These are phyloP conservation scores for Hirtodrosophila histrioides DNA, from an alignment of 2,888 invertebrate species.

Conservation along the genomic window DNA sequence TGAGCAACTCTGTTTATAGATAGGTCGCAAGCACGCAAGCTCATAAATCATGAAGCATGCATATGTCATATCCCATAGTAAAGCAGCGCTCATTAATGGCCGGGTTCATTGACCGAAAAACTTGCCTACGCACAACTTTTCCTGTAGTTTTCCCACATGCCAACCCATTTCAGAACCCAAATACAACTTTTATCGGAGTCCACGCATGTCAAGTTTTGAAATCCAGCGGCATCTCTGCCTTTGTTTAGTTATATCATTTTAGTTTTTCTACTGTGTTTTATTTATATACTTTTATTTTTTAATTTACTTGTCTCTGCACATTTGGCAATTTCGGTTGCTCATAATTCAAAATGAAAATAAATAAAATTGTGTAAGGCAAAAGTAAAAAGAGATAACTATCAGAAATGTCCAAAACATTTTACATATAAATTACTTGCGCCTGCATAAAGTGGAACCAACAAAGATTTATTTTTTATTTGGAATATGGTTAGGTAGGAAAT, in stretches of 20 bases:
- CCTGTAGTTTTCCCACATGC: constrained; percentile 26
- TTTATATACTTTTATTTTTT: constrained; percentile 53
- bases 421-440: constrained; percentile 70
- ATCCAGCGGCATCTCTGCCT: constrained; percentile 25
- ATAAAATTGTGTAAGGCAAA: constrained; percentile 37
- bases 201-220: constrained; percentile 60
- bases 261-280: constrained; percentile 29
- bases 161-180: constrained; percentile 31
- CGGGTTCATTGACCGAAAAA: constrained; percentile 44
- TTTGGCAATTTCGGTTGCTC: constrained; percentile 44
- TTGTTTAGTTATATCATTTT: constrained; percentile 32
- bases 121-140: constrained; percentile 23
- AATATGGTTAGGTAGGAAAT: constrained; percentile 23
- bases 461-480: constrained; percentile 52
- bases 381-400: constrained; percentile 44
- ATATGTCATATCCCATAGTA: constrained; percentile 5
- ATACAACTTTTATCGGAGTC: constrained; percentile 61
- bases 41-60: constrained; percentile 55
- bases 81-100: constrained; percentile 34
- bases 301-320: constrained; percentile 55
- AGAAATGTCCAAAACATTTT: constrained; percentile 49
- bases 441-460: constrained; percentile 51
- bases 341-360: constrained; percentile 73
- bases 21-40: constrained; percentile 18
- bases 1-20: constrained; percentile 18